phyloP scores from a whole-genome alignment of 2,888 invertebrate species.

The Cerceris rybyensis region DNA sequence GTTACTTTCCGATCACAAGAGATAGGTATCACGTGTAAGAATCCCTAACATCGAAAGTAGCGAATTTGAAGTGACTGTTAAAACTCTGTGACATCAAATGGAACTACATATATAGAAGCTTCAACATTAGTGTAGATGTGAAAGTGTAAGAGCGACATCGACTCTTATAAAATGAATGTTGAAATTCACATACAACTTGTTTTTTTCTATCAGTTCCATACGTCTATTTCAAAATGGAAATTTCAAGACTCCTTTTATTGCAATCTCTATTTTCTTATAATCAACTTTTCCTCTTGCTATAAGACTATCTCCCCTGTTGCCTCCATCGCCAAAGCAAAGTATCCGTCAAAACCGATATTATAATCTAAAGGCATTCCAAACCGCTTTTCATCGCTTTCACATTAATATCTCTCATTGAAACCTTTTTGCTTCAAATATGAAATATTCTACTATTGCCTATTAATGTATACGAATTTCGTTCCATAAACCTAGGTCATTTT shows the following conservation, averaged over 20 bases:
- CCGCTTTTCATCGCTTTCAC: conserved; percentile 44
- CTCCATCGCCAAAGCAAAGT: conserved; percentile 38
- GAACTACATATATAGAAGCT: conserved; percentile 17
- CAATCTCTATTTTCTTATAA: conserved; percentile 19
- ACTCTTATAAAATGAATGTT: not conserved
- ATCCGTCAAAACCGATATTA: conserved; percentile 57
- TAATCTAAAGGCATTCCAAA: conserved; percentile 60
- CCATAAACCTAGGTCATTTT: conserved; percentile 77
- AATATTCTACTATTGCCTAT: conserved; percentile 69
- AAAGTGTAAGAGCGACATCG: conserved; percentile 17
- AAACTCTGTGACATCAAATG: conserved; percentile 9
- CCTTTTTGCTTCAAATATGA: conserved; percentile 58
- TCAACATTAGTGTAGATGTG: conserved; percentile 6
- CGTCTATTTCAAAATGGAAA: conserved; percentile 7
- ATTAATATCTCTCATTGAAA: conserved; percentile 52
- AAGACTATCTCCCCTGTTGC: conserved; percentile 27
- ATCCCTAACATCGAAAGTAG: conserved; percentile 33
- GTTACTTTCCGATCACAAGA: conserved; percentile 17
- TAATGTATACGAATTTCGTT: conserved; percentile 72
- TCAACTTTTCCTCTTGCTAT: conserved; percentile 31
- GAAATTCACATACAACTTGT: not conserved
- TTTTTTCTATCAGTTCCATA: conserved; percentile 9
- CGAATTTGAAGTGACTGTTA: conserved; percentile 15
- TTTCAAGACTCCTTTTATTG: conserved; percentile 8
- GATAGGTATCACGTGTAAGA: conserved; percentile 16